Base-by-base conservation (phyloP, 2,888 invertebrate genomes). In the Deladenus siricidicola region DNA sequence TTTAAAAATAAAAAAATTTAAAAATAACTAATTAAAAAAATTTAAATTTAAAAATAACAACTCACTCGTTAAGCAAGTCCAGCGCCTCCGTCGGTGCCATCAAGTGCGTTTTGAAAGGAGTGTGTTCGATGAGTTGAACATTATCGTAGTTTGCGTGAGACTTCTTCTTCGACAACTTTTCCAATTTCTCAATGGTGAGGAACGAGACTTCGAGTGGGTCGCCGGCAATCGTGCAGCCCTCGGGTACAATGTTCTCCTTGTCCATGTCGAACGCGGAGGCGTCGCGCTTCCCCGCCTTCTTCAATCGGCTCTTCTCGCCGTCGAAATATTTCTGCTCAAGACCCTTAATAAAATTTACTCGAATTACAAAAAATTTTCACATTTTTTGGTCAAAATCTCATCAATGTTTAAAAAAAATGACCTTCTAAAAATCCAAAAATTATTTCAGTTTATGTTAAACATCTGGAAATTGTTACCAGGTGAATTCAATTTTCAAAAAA, bases 161-260 rank as follows among this genome's bases (percentile, higher is more conserved):
- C 8, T 57, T 56, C 17, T 50, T 47, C 14, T 24, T 57, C 19
- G 61, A 58, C 56, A 49, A 21, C 26, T 59, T 21, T 26, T 64
- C 64, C 23, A 62, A 49, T 54, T 63, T 63, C 19, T 62, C 51
- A 21, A 64, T 57, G 19, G 63, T 60, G 34, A 64, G 48, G 30
- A 64, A 64, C 1, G 61, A 56, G 21, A 64, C 61, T 39, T 54
- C 39, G 19, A 64, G 57, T 1, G 60, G 60, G 30, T 62, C 62
- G 17, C 61, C 63, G 10, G 17, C 50, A 10, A 56, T 23, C 34
- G 28, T 43, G 19, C 56, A 48, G 6, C 49, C 56, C 14, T 19
- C 26, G 6, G 56, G 49, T 17, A 26, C 19, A 30, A 26, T 55
- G 24, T 51, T 52, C 34, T 57, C 56, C 28, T 61, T 56, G 28